Conservation (phyloP, 1,140 invertebrate genomes). For the Sarcophaga bullata region DNA sequence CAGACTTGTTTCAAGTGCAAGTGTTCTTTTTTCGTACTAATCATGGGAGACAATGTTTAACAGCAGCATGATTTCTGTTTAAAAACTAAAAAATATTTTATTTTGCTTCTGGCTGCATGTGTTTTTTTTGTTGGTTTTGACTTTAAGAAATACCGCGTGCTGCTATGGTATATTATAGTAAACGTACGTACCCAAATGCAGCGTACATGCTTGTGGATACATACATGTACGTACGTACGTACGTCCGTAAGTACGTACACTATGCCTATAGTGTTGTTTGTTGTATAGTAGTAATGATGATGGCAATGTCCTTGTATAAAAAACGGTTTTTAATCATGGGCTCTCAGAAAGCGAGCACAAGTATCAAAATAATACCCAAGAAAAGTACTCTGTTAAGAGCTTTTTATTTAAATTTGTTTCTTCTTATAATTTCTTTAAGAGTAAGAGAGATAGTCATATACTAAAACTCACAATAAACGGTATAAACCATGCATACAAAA, state of each 20-base stretch:
- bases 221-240: too few species aligned
- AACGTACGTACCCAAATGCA: too few species aligned
- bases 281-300: constrained; percentile 36
- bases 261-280: background rate
- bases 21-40: constrained; percentile 32
- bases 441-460: background rate
- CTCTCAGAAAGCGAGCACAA: constrained; percentile 46
- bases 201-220: too few species aligned
- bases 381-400: background rate
- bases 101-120: too few species aligned
- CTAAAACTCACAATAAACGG: too few species aligned
- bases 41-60: constrained; percentile 34
- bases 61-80: background rate
- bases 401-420: background rate
- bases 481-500: too few species aligned
- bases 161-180: too few species aligned
- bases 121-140: too few species aligned
- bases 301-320: constrained; percentile 65
- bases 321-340: constrained; percentile 60
- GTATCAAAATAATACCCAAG: constrained; percentile 6
- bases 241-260: too few species aligned
- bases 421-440: background rate
- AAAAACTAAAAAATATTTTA: background rate
- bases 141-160: too few species aligned
- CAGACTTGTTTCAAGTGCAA: constrained; percentile 9